Percentiles rank a stretch among this genome's conserved stretches.
Evolutionary conservation across 1,140 invertebrate species (phyloP).

Genomic region (Pomacea maculata): DNA sequence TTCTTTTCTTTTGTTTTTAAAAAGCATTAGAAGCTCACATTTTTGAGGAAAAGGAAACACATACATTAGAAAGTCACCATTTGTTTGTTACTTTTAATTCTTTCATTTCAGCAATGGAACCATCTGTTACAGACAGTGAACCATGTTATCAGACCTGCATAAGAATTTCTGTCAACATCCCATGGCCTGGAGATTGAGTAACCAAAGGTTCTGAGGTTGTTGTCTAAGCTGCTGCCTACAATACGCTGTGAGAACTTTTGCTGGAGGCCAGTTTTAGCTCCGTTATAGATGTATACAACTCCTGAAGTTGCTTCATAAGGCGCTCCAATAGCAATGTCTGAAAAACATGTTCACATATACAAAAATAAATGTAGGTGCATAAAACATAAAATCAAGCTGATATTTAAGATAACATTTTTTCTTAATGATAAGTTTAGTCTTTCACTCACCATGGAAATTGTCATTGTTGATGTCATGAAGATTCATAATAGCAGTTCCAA

Average conservation of each 20-base stretch:
- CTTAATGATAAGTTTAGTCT: too few species aligned
- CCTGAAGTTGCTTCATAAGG: slow-evolving; percentile 90
- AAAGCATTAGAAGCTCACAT: too few species aligned
- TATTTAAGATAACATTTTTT: too few species aligned
- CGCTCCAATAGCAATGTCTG: slow-evolving; percentile 93
- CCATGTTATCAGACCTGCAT: slow-evolving; percentile 25
- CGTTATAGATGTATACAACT: slow-evolving; percentile 93
- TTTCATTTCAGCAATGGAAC: background rate
- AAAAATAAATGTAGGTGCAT: background rate
- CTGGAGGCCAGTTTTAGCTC: slow-evolving; percentile 68
- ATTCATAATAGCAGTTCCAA: slow-evolving; percentile 86
- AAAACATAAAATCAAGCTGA: background rate
- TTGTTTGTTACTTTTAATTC: background rate
- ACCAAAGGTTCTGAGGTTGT: slow-evolving; percentile 42
- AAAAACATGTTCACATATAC: slow-evolving; percentile 1
- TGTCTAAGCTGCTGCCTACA: slow-evolving; percentile 29
- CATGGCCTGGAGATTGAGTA: slow-evolving; percentile 37
- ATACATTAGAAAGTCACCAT: background rate
- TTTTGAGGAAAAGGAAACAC: too few species aligned
- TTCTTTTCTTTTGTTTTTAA: too few species aligned
- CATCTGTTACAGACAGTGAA: background rate
- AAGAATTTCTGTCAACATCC: slow-evolving; percentile 39
- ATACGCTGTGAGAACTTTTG: slow-evolving; percentile 39
- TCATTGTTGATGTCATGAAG: slow-evolving; percentile 95
- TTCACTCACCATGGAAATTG: slow-evolving; percentile 70